Conservation (phyloP, 2,888 invertebrate species). For the Pegoplata infirma region DNA sequence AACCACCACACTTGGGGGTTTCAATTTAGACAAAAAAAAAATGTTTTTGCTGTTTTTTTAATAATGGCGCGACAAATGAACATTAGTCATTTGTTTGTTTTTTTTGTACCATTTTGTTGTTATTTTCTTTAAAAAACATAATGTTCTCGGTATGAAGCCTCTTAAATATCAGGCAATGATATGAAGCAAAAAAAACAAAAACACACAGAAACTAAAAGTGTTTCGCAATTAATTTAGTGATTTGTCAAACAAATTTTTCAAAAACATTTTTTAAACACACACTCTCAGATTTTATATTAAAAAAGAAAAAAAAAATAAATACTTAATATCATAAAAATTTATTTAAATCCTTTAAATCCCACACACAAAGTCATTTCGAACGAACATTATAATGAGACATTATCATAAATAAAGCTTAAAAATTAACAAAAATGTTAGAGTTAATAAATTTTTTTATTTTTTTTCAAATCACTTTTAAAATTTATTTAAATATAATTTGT, state of each 20-base stretch:
- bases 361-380: constrained; percentile 44
- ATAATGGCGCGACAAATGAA: constrained; percentile 60
- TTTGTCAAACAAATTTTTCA: constrained; percentile 63
- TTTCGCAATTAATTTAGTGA: constrained; percentile 65
- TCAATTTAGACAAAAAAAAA: constrained; percentile 33
- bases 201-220: constrained; percentile 62
- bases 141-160: constrained; percentile 59
- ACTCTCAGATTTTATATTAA: not conserved
- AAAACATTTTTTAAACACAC: constrained; percentile 45
- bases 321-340: constrained; percentile 42
- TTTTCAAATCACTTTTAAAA: not conserved
- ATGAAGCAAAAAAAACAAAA: not conserved
- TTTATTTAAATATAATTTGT: not conserved
- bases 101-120: too few relatives aligned
- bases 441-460: too few relatives aligned
- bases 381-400: constrained; percentile 38
- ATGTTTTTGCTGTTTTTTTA: constrained; percentile 14
- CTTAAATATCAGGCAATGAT: constrained; percentile 48
- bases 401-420: constrained; percentile 54
- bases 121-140: constrained; percentile 31
- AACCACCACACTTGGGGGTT: constrained; percentile 44
- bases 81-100: constrained; percentile 59
- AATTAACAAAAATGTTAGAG: constrained; percentile 44
- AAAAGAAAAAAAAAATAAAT: not conserved
- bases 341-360: constrained; percentile 58